Evolutionary conservation across 2,113 vertebrate genomes (phyloP).

Genomic region (Nothoprocta perdicaria): DNA sequence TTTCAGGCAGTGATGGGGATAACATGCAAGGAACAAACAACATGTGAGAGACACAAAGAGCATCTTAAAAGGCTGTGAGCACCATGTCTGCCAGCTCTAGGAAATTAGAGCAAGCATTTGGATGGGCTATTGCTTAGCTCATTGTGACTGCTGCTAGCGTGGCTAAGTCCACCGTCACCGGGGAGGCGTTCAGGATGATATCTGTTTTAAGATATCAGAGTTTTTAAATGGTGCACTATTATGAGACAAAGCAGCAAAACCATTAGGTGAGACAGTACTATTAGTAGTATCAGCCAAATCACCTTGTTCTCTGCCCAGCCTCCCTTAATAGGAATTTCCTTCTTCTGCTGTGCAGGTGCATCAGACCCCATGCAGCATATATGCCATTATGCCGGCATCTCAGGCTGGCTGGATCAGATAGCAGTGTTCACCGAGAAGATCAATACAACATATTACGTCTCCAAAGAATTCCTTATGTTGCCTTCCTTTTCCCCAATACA

Average conservation of each 20-base stretch:
- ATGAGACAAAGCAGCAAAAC: not conserved
- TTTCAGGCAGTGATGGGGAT: not conserved
- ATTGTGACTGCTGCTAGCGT: not conserved
- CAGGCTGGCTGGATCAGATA: not conserved
- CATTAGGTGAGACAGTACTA: not conserved
- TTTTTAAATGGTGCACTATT: not conserved
- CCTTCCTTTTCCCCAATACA: not conserved
- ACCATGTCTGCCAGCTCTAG: not conserved
- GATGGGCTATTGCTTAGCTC: rapidly evolving
- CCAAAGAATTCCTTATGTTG: not conserved
- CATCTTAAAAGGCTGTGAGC: not conserved
- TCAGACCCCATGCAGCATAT: not conserved
- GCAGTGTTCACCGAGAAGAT: not conserved
- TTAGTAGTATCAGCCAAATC: not conserved
- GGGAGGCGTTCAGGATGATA: not conserved
- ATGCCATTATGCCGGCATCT: not conserved
- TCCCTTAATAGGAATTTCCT: not conserved
- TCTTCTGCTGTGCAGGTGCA: not conserved
- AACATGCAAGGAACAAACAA: not conserved
- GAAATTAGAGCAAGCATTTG: not conserved
- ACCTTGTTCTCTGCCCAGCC: not conserved
- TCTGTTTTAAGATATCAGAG: not conserved
- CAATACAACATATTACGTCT: not conserved
- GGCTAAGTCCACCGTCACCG: not conserved
- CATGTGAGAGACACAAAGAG: not conserved